Percentiles rank a stretch among this genome's conserved stretches.
Conservation (phyloP, 2,888 invertebrate species). For the Phania funesta region DNA sequence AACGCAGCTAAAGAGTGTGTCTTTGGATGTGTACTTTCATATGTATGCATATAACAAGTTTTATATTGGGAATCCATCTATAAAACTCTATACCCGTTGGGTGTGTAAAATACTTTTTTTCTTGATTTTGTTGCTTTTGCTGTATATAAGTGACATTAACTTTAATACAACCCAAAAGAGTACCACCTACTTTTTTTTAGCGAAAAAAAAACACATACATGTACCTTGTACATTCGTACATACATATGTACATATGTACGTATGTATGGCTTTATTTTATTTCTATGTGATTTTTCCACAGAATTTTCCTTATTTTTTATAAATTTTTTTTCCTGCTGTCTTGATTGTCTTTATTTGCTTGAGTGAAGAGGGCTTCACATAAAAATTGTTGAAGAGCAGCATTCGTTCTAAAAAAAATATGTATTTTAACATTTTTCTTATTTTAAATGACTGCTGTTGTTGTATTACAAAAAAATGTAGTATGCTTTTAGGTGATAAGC, state of each 20-base stretch:
- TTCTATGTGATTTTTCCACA: constrained; percentile 62
- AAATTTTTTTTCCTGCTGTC: constrained; percentile 31
- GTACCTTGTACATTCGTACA: background rate
- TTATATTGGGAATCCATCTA: constrained; percentile 79
- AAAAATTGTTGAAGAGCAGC: constrained; percentile 61
- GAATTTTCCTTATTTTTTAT: constrained; percentile 56
- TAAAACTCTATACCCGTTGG: constrained; percentile 69
- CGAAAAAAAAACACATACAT: too few relatives aligned
- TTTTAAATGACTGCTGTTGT: constrained; percentile 49
- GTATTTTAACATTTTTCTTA: constrained; percentile 64
- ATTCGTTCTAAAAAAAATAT: constrained; percentile 50
- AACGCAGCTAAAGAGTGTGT: constrained; percentile 11
- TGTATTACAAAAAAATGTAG: constrained; percentile 60
- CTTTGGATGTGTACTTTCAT: constrained; percentile 18
- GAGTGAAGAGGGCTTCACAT: constrained; percentile 67
- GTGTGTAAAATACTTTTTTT: constrained; percentile 53
- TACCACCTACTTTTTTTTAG: constrained; percentile 65
- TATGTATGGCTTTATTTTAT: constrained; percentile 23
- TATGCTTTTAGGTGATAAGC: constrained; percentile 67
- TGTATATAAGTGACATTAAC: constrained; percentile 66
- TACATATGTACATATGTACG: constrained; percentile 4
- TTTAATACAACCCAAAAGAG: constrained; percentile 62
- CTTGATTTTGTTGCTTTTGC: constrained; percentile 31
- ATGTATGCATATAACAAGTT: constrained; percentile 5
- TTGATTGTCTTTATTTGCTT: constrained; percentile 68